Base-by-base conservation (phyloP, 2,888 invertebrate species). In the Rhagonycha lutea region DNA sequence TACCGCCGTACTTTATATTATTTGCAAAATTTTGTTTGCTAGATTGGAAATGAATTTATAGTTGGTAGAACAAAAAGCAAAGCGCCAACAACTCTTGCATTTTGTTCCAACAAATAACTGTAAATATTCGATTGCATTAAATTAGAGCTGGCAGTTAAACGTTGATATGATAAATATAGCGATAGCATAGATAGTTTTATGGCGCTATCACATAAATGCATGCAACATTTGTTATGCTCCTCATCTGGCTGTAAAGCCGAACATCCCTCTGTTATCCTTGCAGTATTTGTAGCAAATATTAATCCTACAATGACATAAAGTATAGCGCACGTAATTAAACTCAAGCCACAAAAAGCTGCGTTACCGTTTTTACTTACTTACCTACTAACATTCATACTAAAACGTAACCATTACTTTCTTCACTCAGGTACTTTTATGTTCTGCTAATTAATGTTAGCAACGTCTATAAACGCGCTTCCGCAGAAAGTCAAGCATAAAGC, bases 281-380 rank as follows among this genome's bases (percentile, higher is more conserved):
- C 47, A 47, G 47, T 47, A 76, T 79, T 65, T 82, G 78, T 80
- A 79, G 81, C 80, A 73, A 81, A 82, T 81, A 82, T 82, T 82
- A 81, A 82, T 82, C 81, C 78, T 72, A 76, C 75, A 82, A 82
- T 82, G 82, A 81, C 81, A 82, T 79, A 82, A 47, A 47, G 47
- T n/a, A n/a, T n/a, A n/a, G 47, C 47, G 47, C 47, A 47, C 47
- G n/a, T 82, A 81, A 82, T 82, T 82, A 81, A 80, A 77, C 79
- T 75, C 72, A 76, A 74, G 76, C 79, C 80, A 80, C 81, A 82
- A 80, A 78, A 65, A 28, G 9, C 32, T 12, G 67, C 61, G n/a
- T 63, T 47, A n/a, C 47, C 47, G 47, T 12, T n/a, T n/a, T 47
- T 47, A 47, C n/a, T n/a, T 47, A n/a, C 32, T 47, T 47, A 47